Percentiles rank a stretch among this genome's conserved stretches.
These are phyloP conservation scores for Lasioglossum lativentre DNA, from an alignment of 2,888 invertebrate genomes.

Conservation along the genomic window DNA sequence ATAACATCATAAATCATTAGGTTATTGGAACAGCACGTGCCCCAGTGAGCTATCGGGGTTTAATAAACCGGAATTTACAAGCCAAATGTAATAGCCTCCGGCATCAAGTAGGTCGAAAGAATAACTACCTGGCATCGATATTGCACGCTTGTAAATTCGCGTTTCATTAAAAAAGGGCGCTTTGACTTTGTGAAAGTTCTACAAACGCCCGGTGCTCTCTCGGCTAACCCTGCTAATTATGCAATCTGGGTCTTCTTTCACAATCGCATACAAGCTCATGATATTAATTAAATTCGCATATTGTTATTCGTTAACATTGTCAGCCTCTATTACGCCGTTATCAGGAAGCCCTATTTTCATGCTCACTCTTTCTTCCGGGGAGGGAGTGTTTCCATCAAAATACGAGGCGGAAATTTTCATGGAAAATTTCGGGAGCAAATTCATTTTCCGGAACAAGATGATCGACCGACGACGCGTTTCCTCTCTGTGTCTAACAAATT, in stretches of 20 bases:
- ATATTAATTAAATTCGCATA: slow-evolving; percentile 3
- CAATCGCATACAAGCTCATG: not conserved
- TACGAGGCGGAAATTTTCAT: not conserved
- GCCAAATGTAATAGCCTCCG: slow-evolving; percentile 3
- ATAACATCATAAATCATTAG: not conserved
- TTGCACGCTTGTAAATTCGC: slow-evolving; percentile 7
- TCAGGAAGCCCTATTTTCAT: not conserved
- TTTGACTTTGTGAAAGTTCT: not conserved
- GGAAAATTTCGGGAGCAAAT: not conserved
- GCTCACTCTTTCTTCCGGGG: not conserved
- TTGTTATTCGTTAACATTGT: not conserved
- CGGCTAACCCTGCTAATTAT: not conserved
- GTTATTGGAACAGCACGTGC: not conserved
- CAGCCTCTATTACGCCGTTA: not conserved
- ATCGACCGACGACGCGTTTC: not conserved
- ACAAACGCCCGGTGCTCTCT: not conserved
- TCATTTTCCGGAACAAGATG: not conserved
- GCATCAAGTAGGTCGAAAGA: slow-evolving; percentile 7
- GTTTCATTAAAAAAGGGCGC: not conserved
- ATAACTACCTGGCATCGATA: not conserved
- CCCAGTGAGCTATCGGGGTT: not conserved
- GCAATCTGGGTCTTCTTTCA: not conserved
- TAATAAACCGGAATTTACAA: slow-evolving; percentile 11
- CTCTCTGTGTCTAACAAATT: not conserved
- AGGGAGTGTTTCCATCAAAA: not conserved